Percentiles rank a stretch among this genome's conserved stretches.
Conservation (phyloP, 2,888 invertebrate species). For the Tipula vernalis region DNA sequence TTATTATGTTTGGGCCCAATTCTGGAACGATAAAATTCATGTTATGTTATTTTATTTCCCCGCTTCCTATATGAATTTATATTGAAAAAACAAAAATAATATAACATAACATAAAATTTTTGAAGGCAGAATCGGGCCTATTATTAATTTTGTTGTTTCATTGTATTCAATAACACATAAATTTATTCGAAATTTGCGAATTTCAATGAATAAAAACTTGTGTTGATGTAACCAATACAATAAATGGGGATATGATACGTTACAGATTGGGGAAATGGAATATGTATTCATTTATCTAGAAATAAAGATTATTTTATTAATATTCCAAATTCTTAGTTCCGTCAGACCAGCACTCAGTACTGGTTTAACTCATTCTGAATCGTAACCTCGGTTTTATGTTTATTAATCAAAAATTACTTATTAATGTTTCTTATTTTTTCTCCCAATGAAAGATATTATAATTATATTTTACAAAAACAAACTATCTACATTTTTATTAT, state of each 20-base stretch:
- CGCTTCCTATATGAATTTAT: too few relatives aligned
- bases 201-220: neutral
- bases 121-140: too few relatives aligned
- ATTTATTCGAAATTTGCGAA: neutral
- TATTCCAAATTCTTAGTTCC: neutral
- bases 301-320: neutral
- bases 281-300: neutral
- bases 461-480: neutral
- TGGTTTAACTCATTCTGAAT: neutral
- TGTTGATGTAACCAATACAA: neutral
- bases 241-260: neutral
- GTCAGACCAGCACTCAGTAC: neutral
- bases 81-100: too few relatives aligned
- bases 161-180: neutral
- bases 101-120: too few relatives aligned
- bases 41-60: too few relatives aligned
- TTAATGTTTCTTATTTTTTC: neutral
- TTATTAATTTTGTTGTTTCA: neutral
- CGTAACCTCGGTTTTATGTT: neutral
- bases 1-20: neutral
- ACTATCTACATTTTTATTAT: conserved; percentile 7
- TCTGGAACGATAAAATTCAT: too few relatives aligned
- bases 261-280: neutral
- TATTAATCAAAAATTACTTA: neutral
- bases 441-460: neutral